Conservation (phyloP, 2,888 invertebrate species). For the Standfussiana lucernea region DNA sequence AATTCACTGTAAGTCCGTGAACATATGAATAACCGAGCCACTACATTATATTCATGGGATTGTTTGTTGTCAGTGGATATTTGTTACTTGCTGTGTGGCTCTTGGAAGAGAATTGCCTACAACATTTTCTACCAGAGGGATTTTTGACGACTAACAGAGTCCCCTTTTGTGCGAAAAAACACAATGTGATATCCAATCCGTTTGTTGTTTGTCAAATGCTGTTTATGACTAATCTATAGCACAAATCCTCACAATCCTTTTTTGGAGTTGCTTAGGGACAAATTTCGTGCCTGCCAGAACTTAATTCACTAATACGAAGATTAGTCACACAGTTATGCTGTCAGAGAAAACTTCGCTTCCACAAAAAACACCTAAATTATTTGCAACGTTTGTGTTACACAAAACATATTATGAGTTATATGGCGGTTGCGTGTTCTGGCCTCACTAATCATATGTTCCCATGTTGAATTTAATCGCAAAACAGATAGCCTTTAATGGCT, state of each 20-base stretch:
- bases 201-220: slow-evolving; percentile 9
- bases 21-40: slow-evolving; percentile 65
- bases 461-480: slow-evolving; percentile 58
- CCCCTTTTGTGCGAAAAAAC: slow-evolving; percentile 7
- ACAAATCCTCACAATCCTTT: not conserved
- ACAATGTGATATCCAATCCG: not conserved
- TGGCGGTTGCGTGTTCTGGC: slow-evolving; percentile 56
- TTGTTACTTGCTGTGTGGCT: slow-evolving; percentile 35
- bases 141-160: not conserved
- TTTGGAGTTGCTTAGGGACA: not conserved
- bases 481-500: slow-evolving; percentile 50
- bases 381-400: slow-evolving; percentile 19
- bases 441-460: slow-evolving; percentile 44
- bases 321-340: not conserved
- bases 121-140: not conserved
- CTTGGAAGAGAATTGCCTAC: not conserved
- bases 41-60: slow-evolving; percentile 59
- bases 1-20: slow-evolving; percentile 66
- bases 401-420: slow-evolving; percentile 52
- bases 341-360: slow-evolving; percentile 18
- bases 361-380: slow-evolving; percentile 27
- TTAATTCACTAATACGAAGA: not conserved
- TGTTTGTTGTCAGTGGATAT: slow-evolving; percentile 47
- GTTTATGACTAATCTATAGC: not conserved
- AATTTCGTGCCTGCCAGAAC: not conserved